Evolutionary conservation across 2,888 invertebrate species (phyloP).

Genomic region (Rhaphigaster nebulosa): DNA sequence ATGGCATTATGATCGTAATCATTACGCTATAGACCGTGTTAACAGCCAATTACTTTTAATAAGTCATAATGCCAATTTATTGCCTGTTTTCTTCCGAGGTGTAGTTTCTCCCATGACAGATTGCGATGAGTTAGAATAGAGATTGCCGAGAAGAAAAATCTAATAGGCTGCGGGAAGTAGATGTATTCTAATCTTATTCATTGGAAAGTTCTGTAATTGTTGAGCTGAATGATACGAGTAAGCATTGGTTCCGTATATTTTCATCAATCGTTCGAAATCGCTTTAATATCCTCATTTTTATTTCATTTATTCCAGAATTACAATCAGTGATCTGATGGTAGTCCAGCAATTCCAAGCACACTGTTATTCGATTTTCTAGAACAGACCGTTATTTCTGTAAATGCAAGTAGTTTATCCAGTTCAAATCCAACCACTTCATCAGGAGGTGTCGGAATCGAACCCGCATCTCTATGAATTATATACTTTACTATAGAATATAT

Average conservation of each 20-base stretch:
- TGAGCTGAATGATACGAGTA: neutral
- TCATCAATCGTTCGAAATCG: neutral
- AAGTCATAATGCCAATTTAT: neutral
- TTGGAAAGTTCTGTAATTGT: neutral
- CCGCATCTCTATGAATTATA: too few species aligned
- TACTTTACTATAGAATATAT: too few species aligned
- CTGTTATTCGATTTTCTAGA: neutral
- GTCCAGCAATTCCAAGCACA: too few species aligned
- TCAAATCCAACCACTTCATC: too few species aligned
- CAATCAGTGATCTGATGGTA: neutral
- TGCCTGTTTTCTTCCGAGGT: neutral
- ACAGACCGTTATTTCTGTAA: neutral
- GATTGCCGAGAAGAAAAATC: neutral
- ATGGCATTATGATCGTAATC: neutral
- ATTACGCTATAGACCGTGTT: neutral
- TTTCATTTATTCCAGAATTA: neutral
- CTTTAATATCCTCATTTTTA: neutral
- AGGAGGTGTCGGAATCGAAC: too few species aligned
- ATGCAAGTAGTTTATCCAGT: too few species aligned
- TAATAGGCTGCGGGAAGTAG: neutral
- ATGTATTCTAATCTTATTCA: constrained; percentile 30
- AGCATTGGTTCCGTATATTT: neutral
- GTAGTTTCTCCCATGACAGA: neutral
- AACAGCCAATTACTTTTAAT: neutral
- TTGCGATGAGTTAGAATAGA: neutral